Conservation (phyloP, 1,140 invertebrate genomes). For the Eurosta solidaginis region DNA sequence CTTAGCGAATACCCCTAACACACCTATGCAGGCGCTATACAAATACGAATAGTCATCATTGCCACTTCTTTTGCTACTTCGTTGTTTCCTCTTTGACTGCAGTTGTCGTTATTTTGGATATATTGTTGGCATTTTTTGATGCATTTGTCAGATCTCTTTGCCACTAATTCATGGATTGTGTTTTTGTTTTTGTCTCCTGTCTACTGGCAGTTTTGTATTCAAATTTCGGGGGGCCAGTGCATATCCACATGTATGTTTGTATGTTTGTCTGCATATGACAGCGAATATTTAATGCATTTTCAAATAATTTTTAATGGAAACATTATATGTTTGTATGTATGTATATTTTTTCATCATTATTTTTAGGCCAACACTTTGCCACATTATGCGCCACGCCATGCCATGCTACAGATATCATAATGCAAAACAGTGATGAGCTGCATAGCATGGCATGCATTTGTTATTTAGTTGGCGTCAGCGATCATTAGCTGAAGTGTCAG, state of each 20-base stretch:
- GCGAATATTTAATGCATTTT: constrained; percentile 9
- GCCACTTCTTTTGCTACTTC: neutral
- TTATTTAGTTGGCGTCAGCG: neutral
- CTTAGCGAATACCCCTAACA: too few relatives aligned
- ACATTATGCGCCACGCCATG: neutral
- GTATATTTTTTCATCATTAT: too few relatives aligned
- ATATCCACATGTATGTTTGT: neutral
- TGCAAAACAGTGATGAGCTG: too few relatives aligned
- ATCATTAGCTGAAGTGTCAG: neutral
- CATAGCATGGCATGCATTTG: neutral
- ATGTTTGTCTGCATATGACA: neutral
- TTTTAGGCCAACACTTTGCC: neutral
- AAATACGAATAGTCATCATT: constrained; percentile 14
- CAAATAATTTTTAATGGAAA: neutral
- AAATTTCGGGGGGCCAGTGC: neutral
- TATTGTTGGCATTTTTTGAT: constrained; percentile 1
- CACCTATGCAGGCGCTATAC: neutral
- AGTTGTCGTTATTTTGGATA: neutral
- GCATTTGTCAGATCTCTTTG: neutral
- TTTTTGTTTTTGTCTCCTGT: neutral
- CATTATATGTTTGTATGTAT: neutral
- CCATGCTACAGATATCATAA: neutral
- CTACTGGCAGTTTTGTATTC: neutral
- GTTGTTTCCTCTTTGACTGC: neutral
- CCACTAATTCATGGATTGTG: neutral